phyloP scores from a whole-genome alignment of 2,797 vertebrate genomes.

The Ciconia nigra region DNA sequence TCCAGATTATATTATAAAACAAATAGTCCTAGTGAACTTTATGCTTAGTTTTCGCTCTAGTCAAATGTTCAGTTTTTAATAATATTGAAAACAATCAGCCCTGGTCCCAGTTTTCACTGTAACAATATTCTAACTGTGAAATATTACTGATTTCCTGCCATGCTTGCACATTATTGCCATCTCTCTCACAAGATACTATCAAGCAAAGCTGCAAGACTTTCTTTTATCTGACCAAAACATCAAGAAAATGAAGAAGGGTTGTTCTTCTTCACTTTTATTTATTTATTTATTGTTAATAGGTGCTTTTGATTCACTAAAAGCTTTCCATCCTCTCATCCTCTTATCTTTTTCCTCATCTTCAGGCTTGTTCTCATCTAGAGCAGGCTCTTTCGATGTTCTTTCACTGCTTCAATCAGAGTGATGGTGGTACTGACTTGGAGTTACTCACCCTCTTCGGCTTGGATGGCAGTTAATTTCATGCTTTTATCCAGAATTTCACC shows the following conservation, averaged over 20 bases:
- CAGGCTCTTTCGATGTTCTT: conserved; percentile 54
- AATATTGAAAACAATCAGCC: background rate
- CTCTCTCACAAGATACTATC: background rate
- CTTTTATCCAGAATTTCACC: conserved; percentile 66
- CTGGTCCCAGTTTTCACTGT: background rate
- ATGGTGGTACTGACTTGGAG: conserved; percentile 40
- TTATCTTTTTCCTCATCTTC: conserved; percentile 23
- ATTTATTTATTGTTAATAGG: conserved; percentile 45
- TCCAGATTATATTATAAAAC: background rate
- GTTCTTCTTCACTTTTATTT: conserved; percentile 36
- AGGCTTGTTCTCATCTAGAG: conserved; percentile 41
- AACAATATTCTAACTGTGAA: background rate
- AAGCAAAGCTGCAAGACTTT: background rate
- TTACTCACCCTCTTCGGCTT: conserved; percentile 28
- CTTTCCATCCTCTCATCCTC: conserved; percentile 38
- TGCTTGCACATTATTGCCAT: background rate
- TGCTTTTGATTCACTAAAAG: conserved; percentile 69
- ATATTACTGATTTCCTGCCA: background rate
- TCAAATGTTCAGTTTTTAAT: background rate
- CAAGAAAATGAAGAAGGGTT: background rate
- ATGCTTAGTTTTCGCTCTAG: background rate
- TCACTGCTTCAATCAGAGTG: conserved; percentile 75
- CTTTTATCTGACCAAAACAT: conserved; percentile 15
- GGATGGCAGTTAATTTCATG: conserved; percentile 65
- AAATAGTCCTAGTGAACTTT: background rate